A percentile compares a stretch with the other conserved stretches of the same genome.
phyloP scores from a whole-genome alignment of 2,888 invertebrate genomes.

The Lepetodrilus schrolli region DNA sequence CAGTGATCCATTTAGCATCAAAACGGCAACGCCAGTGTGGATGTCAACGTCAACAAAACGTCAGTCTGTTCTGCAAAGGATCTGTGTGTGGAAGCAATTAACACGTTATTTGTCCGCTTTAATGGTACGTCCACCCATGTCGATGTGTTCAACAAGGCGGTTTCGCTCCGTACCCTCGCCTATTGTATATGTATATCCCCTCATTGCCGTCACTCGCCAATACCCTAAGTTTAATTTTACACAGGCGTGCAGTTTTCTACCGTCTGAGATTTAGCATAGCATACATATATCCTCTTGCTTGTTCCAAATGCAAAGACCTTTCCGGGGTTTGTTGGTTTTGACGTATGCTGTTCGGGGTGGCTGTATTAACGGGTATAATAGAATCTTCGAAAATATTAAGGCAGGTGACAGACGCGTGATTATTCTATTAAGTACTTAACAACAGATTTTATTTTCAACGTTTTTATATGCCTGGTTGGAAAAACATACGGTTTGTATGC shows the following conservation, averaged over 20 bases:
- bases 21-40: background rate
- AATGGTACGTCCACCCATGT: background rate
- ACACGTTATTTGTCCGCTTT: background rate
- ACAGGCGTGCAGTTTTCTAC: background rate
- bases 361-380: no score
- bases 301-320: background rate
- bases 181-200: background rate
- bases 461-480: no score
- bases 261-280: background rate
- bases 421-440: no score
- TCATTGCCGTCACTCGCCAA: background rate
- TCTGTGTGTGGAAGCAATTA: background rate
- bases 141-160: background rate
- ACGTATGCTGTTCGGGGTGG: no score
- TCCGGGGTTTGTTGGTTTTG: no score
- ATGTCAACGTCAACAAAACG: background rate
- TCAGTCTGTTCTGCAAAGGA: slow-evolving; percentile 7
- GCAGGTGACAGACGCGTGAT: no score
- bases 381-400: no score
- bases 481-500: no score
- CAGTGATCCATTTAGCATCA: background rate
- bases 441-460: no score
- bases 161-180: background rate
- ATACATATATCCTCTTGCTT: background rate
- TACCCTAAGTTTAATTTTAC: background rate